A percentile compares a stretch with the other conserved stretches of the same genome.
These are phyloP conservation scores for Xestia rhomboidea DNA, from an alignment of 2,888 invertebrate species.

Conservation along the genomic window DNA sequence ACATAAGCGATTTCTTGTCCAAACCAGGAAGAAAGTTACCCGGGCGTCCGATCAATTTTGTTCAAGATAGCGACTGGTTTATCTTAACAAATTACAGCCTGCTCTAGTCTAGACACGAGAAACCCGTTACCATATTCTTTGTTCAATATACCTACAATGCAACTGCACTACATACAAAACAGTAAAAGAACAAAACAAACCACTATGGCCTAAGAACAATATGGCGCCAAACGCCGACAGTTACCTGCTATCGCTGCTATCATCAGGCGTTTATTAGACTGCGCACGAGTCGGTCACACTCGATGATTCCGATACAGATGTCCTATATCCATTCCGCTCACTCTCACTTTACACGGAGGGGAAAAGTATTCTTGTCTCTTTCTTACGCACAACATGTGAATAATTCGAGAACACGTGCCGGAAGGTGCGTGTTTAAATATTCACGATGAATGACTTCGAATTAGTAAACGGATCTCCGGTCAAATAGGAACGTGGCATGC, in stretches of 20 bases:
- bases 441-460: conserved; percentile 66
- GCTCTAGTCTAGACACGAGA: not conserved
- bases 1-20: not conserved
- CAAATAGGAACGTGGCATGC: conserved; percentile 55
- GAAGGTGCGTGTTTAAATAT: conserved; percentile 67
- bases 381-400: conserved; percentile 55
- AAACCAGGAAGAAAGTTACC: not conserved
- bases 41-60: not conserved
- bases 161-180: conserved; percentile 8
- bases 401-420: conserved; percentile 69
- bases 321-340: conserved; percentile 61
- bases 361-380: conserved; percentile 31
- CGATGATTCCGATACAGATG: conserved; percentile 76
- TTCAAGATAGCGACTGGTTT: not conserved
- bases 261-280: conserved; percentile 73
- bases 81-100: not conserved
- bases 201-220: conserved; percentile 72
- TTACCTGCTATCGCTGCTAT: conserved; percentile 73
- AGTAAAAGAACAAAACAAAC: conserved; percentile 37
- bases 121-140: not conserved
- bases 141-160: not conserved
- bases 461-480: conserved; percentile 66
- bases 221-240: conserved; percentile 70
- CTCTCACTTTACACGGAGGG: conserved; percentile 19
- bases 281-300: conserved; percentile 83